A percentile compares a stretch with the other conserved stretches of the same genome.
phyloP scores from a whole-genome alignment of 1,140 invertebrate genomes.

The Asbolus verrucosus region DNA sequence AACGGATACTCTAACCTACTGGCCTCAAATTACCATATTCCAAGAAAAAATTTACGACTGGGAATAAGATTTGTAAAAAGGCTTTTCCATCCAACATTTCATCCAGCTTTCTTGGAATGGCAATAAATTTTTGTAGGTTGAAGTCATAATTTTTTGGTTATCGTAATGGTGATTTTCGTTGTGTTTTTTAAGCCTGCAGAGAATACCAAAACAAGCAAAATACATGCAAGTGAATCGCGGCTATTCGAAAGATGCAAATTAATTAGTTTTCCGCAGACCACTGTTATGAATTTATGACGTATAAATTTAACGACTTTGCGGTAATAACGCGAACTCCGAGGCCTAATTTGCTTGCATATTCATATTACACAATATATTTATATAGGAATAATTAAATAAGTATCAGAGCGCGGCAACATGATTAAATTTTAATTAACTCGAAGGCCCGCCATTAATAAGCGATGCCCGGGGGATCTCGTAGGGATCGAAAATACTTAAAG shows the following conservation, averaged over 20 bases:
- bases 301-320: not conserved
- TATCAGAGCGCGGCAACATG: not conserved
- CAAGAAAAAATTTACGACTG: conserved; percentile 6
- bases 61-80: not conserved
- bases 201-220: no score
- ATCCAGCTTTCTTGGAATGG: not conserved
- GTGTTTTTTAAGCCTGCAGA: no score
- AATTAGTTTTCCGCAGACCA: not conserved
- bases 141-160: not conserved
- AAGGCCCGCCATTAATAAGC: not conserved
- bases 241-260: no score
- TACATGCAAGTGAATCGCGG: no score
- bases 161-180: not conserved
- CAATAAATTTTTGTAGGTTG: not conserved
- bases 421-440: conserved; percentile 11
- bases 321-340: not conserved
- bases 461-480: not conserved
- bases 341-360: conserved; percentile 4
- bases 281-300: conserved; percentile 2
- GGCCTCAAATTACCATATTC: not conserved
- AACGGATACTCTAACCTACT: not conserved
- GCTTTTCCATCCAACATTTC: not conserved
- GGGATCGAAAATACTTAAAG: not conserved
- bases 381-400: conserved; percentile 1
- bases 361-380: conserved; percentile 5